A percentile compares a stretch with the other conserved stretches of the same genome.
These are phyloP conservation scores for Drosophila ambigua DNA, from an alignment of 1,140 invertebrate genomes.

Conservation along the genomic window DNA sequence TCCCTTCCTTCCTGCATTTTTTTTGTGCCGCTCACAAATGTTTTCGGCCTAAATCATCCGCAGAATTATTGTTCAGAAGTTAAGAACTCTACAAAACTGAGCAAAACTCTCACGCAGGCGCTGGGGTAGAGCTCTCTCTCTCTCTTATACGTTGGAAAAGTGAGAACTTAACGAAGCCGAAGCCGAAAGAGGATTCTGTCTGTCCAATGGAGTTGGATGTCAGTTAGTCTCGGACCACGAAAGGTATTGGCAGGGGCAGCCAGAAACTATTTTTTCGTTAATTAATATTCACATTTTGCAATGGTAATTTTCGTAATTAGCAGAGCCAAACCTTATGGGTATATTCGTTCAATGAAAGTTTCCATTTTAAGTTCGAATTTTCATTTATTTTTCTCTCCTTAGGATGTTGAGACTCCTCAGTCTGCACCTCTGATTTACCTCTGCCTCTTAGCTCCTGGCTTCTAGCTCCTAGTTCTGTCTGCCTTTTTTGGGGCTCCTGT, in stretches of 20 bases:
- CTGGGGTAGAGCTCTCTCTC: not conserved
- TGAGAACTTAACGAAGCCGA: conserved; percentile 30
- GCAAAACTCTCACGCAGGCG: conserved; percentile 17
- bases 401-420: no score
- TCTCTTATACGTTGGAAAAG: conserved; percentile 23
- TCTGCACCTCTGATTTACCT: conserved; percentile 1
- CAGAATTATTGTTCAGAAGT: conserved; percentile 24
- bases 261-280: not conserved
- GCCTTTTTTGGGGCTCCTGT: no score
- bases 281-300: not conserved
- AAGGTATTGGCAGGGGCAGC: conserved; percentile 6
- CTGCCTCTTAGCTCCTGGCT: not conserved
- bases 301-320: no score
- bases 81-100: conserved; percentile 22
- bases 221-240: conserved; percentile 27
- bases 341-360: no score
- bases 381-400: no score
- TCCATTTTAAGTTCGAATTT: no score
- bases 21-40: conserved; percentile 24
- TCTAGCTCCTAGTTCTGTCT: no score
- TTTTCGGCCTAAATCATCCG: conserved; percentile 43
- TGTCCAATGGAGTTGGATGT: conserved; percentile 1
- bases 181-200: conserved; percentile 1
- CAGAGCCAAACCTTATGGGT: no score
- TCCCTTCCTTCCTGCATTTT: conserved; percentile 21